Base-by-base conservation (phyloP, 2,113 vertebrate species). In the Coptodon rendalli region DNA sequence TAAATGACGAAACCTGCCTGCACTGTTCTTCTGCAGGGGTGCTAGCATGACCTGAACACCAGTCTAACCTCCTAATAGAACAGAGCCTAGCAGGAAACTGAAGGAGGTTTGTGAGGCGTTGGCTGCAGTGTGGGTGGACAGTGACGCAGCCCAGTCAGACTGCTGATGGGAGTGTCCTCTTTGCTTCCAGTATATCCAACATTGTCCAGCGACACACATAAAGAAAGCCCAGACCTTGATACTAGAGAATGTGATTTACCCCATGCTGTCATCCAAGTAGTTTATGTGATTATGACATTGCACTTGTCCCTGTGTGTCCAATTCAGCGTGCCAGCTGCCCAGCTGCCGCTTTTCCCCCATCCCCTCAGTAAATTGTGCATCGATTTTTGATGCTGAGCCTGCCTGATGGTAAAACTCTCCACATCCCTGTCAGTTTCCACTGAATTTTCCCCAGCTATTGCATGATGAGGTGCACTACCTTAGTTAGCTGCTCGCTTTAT, bases 81-180 rank as follows among this genome's bases (percentile, higher is more conserved):
- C 73, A 76, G 48, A 79, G 59, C 78, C 13, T 80, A 82, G 59
- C 40, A 84, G 82, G 53, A 86, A 83, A 61, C 73, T 90, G 80
- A 53, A 38, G 78, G 79, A 88, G 82, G 87, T 83, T 34, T 88
- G 87, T 4, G 63, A 87, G 91, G 93, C 83, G 81, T 89, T 86
- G 91, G 71, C 92, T 91, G 92, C 86, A 84, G 68, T 22, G 83
- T 68, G 83, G 81, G 90, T 45, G 63, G 92, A 89, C 27, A 81
- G 90, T 93, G 92, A 94, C 81, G 83, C 93, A 91, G 91, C 92
- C 92, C 89, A 86, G 91, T 93, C 86, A 91, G 71, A 61, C 85
- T 92, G 87, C 92, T 86, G 54, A 81, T 94, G 92, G 92, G 93
- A 82, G 91, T 91, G 92, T 89, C 90, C 54, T 86, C 68, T 73